Conservation (phyloP, 2,113 vertebrate genomes). For the Parus major region DNA sequence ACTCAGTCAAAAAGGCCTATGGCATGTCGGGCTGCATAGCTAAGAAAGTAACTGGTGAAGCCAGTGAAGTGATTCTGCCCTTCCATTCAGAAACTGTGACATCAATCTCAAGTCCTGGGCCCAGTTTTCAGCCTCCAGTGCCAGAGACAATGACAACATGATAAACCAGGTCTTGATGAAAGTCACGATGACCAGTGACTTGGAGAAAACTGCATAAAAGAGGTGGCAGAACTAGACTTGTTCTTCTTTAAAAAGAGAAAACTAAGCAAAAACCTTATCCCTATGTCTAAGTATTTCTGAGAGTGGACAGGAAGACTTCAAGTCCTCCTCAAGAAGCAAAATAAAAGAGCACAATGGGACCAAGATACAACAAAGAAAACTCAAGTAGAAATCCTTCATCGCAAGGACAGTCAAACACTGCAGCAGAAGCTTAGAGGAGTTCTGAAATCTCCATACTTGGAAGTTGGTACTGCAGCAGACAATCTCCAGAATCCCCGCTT, state of each 20-base stretch:
- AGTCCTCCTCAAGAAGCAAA: background rate
- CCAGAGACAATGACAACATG: background rate
- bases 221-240: background rate
- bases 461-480: background rate
- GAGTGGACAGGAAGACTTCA: background rate
- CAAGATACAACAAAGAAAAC: background rate
- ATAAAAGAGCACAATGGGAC: background rate
- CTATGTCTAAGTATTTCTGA: background rate
- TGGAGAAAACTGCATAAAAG: background rate
- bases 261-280: background rate
- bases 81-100: background rate
- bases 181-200: background rate
- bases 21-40: too few species aligned
- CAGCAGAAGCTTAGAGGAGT: accelerated
- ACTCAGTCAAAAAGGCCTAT: background rate
- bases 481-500: background rate
- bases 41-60: background rate
- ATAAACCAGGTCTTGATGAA: background rate
- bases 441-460: background rate
- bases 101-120: background rate
- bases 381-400: background rate
- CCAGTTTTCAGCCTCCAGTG: background rate
- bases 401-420: background rate
- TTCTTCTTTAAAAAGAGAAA: background rate
- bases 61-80: background rate